Evolutionary conservation across 2,797 vertebrate species (phyloP).

Genomic region (Tokudaia muenninki): DNA sequence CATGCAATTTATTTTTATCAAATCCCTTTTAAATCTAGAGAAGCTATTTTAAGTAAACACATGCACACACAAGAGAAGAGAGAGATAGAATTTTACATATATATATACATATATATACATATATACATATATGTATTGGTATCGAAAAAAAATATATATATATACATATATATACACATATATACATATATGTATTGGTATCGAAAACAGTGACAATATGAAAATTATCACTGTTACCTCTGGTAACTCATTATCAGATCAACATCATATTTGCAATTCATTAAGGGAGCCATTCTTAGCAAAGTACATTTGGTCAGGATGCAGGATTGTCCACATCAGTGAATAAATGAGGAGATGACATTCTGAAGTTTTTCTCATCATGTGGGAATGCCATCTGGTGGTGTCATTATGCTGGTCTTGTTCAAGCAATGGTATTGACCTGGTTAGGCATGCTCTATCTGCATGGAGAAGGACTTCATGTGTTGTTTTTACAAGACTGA

Average conservation of each 20-base stretch:
- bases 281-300: neutral
- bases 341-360: neutral
- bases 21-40: neutral
- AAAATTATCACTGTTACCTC: neutral
- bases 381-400: neutral
- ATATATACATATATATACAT: neutral
- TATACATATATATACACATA: neutral
- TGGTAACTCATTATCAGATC: neutral
- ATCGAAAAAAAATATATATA: no score
- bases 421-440: neutral
- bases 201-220: no score
- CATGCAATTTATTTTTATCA: neutral
- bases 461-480: no score
- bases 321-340: neutral
- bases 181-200: no score
- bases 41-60: neutral
- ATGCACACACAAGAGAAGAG: neutral
- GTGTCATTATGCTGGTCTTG: neutral
- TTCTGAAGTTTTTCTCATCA: neutral
- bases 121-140: no score
- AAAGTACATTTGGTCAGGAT: neutral
- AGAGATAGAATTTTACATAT: neutral
- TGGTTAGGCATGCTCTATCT: no score
- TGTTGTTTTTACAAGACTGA: no score
- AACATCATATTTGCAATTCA: conserved; percentile 1